Conservation (phyloP, 2,797 vertebrate species). For the Smutsia gigantea region DNA sequence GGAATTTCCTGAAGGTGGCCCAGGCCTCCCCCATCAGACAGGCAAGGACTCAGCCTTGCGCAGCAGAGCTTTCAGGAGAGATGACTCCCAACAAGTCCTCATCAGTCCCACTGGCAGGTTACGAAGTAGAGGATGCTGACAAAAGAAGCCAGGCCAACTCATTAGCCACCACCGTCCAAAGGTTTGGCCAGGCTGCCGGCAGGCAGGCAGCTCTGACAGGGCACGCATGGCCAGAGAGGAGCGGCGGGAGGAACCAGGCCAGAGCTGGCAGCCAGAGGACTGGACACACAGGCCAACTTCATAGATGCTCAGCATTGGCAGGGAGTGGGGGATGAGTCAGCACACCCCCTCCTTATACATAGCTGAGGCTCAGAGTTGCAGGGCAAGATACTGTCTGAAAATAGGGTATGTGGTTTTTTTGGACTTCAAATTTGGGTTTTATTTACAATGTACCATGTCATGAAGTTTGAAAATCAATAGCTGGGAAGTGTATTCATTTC, state of each 20-base stretch:
- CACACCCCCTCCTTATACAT: not conserved
- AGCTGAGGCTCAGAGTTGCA: not conserved
- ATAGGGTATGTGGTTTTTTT: not conserved
- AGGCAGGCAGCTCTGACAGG: not conserved
- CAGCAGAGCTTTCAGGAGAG: slow-evolving; percentile 1
- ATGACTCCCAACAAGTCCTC: not conserved
- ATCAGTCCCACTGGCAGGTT: not conserved
- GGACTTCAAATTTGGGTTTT: not conserved
- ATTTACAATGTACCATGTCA: not conserved
- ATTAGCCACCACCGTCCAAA: not conserved
- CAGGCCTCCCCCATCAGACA: not conserved
- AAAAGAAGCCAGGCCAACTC: slow-evolving; percentile 1
- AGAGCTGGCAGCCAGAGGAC: not conserved
- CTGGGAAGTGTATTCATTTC: not conserved
- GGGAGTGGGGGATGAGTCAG: not conserved
- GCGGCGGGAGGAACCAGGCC: not conserved
- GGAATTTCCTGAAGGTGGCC: not conserved
- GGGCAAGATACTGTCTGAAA: not conserved
- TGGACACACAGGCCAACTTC: not conserved
- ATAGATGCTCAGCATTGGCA: not conserved
- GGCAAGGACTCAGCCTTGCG: not conserved
- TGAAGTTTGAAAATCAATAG: not conserved
- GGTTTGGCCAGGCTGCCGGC: not conserved
- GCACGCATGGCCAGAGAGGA: not conserved
- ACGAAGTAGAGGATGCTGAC: not conserved